phyloP scores from a whole-genome alignment of 2,113 vertebrate species.

The Beaufortia kweichowensis region DNA sequence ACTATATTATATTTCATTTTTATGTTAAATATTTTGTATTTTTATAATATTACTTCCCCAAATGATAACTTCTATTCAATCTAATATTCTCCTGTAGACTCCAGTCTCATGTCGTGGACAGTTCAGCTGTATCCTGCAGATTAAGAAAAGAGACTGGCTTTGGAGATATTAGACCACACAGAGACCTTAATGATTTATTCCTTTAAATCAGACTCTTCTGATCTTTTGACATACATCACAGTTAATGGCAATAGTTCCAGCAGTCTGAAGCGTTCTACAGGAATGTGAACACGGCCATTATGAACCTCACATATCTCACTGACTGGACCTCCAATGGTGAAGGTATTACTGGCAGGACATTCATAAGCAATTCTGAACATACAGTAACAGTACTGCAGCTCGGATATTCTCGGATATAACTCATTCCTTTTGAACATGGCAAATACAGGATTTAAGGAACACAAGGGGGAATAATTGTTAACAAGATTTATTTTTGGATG shows the following conservation, averaged over 20 bases:
- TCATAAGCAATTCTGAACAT: background rate
- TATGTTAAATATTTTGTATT: no score
- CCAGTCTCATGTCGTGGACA: slow-evolving; percentile 35
- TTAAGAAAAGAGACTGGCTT: slow-evolving; percentile 12
- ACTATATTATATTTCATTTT: no score
- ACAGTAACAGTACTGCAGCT: no score
- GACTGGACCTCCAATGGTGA: slow-evolving; percentile 5
- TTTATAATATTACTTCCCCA: no score
- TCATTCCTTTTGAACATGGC: no score
- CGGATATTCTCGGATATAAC: no score
- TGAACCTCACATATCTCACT: background rate
- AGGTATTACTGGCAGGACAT: background rate
- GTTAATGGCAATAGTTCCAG: background rate
- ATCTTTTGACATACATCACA: background rate
- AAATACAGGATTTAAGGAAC: no score
- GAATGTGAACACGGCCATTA: background rate
- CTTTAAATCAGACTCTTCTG: background rate
- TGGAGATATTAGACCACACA: slow-evolving; percentile 24
- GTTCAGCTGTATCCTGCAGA: slow-evolving; percentile 10
- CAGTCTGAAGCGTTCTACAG: background rate
- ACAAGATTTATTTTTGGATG: background rate
- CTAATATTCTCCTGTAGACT: background rate
- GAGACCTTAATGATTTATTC: background rate
- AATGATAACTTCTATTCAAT: no score
- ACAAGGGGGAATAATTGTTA: background rate